Percentiles rank a stretch among this genome's conserved stretches.
These are phyloP conservation scores for Forficula auricularia DNA, from an alignment of 1,140 invertebrate genomes.

Conservation along the genomic window DNA sequence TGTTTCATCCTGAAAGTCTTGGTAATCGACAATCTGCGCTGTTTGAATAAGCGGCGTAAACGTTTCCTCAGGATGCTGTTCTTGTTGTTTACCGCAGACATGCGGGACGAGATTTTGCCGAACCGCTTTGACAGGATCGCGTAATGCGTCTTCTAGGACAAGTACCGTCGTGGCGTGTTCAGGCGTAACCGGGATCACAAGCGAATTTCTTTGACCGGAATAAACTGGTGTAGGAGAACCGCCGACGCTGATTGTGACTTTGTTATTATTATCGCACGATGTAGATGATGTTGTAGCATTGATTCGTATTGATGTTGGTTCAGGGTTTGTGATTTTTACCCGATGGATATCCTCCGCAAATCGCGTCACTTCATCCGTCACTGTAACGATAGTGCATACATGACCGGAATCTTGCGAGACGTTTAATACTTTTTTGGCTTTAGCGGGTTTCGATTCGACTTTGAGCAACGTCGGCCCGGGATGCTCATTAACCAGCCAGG, in stretches of 20 bases:
- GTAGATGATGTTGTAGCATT: slow-evolving; percentile 15
- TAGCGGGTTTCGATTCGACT: slow-evolving; percentile 1
- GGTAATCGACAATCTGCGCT: neutral
- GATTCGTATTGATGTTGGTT: slow-evolving; percentile 12
- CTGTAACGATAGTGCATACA: neutral
- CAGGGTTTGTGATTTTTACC: neutral
- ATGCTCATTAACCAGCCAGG: no score
- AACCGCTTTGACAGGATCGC: slow-evolving; percentile 50
- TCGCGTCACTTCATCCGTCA: neutral
- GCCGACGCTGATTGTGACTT: slow-evolving; percentile 20
- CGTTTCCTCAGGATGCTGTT: no score
- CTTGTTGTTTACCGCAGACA: slow-evolving; percentile 33
- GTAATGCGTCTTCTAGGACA: slow-evolving; percentile 27
- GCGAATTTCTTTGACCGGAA: neutral
- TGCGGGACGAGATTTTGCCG: slow-evolving; percentile 48
- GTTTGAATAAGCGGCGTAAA: no score
- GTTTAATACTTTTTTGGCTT: slow-evolving; percentile 1
- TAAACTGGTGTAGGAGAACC: slow-evolving; percentile 1
- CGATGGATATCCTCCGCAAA: neutral
- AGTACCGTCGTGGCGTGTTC: neutral
- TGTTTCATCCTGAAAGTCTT: slow-evolving; percentile 1
- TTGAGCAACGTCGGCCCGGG: neutral
- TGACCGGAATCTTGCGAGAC: slow-evolving; percentile 1
- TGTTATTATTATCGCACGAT: slow-evolving; percentile 9
- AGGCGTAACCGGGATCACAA: neutral